These are phyloP conservation scores for Athalia rosae DNA, from an alignment of 2,888 invertebrate genomes.

Conservation along the genomic window DNA sequence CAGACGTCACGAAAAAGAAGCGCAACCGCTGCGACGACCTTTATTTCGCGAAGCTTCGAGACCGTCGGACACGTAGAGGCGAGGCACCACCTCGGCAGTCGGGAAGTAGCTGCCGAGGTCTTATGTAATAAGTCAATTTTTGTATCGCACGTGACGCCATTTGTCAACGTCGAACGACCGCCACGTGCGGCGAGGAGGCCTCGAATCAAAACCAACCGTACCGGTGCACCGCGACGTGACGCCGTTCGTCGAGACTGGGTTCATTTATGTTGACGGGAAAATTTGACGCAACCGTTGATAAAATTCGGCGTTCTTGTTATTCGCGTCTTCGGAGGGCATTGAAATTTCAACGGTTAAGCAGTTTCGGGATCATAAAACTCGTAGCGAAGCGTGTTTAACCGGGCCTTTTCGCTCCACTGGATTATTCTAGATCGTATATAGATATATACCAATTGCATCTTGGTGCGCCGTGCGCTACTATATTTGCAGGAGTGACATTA, in stretches of 20 bases:
- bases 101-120: conserved; percentile 18
- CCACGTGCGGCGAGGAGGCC: neutral
- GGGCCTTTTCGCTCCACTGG: conserved; percentile 22
- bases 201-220: neutral
- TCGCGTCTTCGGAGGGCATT: no score
- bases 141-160: conserved; percentile 42
- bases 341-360: no score
- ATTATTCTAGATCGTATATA: neutral
- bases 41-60: no score
- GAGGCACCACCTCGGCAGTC: conserved; percentile 15
- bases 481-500: no score
- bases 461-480: no score
- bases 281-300: no score
- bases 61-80: conserved; percentile 1
- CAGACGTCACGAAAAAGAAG: neutral
- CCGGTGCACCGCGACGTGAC: neutral
- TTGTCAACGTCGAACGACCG: conserved; percentile 28
- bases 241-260: no score
- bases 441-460: no score
- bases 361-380: no score
- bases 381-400: neutral
- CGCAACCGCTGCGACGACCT: no score
- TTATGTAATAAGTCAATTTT: conserved; percentile 43
- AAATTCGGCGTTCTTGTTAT: no score
- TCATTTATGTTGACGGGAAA: no score